Evolutionary conservation across 2,797 vertebrate species (phyloP).

Genomic region (Phrynocephalus vlangalii): DNA sequence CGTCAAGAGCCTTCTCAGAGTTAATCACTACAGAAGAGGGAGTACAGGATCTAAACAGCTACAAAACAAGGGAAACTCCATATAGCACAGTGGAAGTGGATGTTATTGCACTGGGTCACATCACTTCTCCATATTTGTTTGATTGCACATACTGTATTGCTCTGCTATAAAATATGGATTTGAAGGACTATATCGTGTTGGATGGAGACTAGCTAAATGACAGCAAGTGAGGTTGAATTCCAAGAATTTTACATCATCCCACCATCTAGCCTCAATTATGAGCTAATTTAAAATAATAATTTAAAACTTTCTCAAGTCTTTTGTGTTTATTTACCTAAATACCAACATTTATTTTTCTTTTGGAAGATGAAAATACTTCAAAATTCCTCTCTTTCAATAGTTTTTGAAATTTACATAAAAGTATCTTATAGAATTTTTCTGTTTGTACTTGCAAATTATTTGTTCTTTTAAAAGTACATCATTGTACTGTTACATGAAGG

Average conservation of each 20-base stretch:
- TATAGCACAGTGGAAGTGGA: no score
- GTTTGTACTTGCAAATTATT: background rate
- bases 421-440: background rate
- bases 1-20: no score
- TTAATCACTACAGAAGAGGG: no score
- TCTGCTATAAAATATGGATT: no score
- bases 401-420: background rate
- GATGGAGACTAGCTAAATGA: background rate
- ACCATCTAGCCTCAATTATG: background rate
- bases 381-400: background rate
- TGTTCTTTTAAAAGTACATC: background rate
- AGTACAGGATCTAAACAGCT: no score
- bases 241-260: background rate
- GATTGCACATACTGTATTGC: no score
- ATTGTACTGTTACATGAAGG: background rate
- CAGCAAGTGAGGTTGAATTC: background rate
- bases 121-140: no score
- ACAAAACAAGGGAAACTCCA: no score
- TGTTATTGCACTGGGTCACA: no score
- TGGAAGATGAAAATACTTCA: background rate
- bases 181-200: background rate
- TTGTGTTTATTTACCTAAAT: background rate
- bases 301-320: background rate
- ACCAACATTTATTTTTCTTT: background rate
- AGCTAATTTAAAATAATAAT: background rate